Evolutionary conservation across 35 echinoderm and acorn worm genomes (phyloP).

Genomic region (Anneissia japonica): DNA sequence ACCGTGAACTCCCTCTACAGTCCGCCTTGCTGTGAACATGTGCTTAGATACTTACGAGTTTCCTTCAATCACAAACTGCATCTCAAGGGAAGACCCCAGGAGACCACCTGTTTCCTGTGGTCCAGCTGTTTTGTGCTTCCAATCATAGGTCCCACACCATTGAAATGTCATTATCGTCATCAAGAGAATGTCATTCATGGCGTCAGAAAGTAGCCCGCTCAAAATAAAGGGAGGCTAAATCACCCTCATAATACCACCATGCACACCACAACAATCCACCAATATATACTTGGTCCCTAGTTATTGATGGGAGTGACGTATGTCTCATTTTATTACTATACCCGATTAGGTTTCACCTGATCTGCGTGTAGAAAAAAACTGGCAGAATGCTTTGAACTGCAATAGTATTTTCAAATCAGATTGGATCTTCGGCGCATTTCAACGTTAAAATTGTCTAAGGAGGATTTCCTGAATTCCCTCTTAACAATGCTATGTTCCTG

Average conservation of each 20-base stretch:
- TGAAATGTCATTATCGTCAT: background rate
- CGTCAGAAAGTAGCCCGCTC: background rate
- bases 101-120: conserved; percentile 1
- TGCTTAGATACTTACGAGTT: background rate
- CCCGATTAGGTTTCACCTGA: background rate
- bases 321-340: no score
- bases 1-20: background rate
- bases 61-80: background rate
- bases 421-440: background rate
- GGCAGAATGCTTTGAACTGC: no score
- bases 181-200: background rate
- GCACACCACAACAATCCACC: no score
- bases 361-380: background rate
- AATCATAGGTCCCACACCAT: background rate
- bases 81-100: background rate
- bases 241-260: background rate
- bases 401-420: background rate
- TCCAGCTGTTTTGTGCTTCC: background rate
- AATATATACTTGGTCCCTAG: no score
- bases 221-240: background rate
- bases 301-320: no score
- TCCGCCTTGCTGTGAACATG: background rate
- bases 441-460: background rate
- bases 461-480: background rate
- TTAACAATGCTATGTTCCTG: background rate